These are phyloP conservation scores for Diadegma fenestrale DNA, from an alignment of 2,888 invertebrate genomes.

Conservation along the genomic window DNA sequence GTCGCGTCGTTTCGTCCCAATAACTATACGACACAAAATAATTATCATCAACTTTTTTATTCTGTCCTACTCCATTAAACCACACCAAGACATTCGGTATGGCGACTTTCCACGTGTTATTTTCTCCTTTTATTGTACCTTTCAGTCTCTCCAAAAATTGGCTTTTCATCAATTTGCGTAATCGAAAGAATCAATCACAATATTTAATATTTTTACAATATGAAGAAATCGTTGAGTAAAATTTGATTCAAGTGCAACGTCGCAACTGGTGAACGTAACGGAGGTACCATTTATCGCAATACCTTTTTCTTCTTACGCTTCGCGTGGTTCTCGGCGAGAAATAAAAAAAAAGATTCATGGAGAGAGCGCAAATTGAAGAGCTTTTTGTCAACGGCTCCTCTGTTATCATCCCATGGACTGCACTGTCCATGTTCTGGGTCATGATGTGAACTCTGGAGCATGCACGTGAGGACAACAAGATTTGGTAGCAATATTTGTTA, in stretches of 20 bases:
- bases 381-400: conserved; percentile 29
- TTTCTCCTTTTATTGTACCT: not conserved
- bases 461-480: conserved; percentile 18
- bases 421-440: conserved; percentile 2
- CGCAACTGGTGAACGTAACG: conserved; percentile 29
- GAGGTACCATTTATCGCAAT: not conserved
- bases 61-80: not conserved
- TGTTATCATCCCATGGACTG: conserved; percentile 43
- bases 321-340: not conserved
- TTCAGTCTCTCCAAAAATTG: not conserved
- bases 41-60: not conserved
- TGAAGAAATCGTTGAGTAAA: not conserved
- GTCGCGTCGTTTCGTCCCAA: not conserved
- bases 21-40: not conserved
- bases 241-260: not conserved
- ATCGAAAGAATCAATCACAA: no score
- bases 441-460: conserved; percentile 13
- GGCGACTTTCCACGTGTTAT: not conserved
- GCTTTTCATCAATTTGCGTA: no score
- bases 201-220: not conserved
- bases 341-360: not conserved
- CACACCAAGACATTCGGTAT: not conserved
- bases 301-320: not conserved
- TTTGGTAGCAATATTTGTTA: not conserved
- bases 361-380: conserved; percentile 42